Base-by-base conservation (phyloP, 2,888 invertebrate species). In the Diarsia dahlii region DNA sequence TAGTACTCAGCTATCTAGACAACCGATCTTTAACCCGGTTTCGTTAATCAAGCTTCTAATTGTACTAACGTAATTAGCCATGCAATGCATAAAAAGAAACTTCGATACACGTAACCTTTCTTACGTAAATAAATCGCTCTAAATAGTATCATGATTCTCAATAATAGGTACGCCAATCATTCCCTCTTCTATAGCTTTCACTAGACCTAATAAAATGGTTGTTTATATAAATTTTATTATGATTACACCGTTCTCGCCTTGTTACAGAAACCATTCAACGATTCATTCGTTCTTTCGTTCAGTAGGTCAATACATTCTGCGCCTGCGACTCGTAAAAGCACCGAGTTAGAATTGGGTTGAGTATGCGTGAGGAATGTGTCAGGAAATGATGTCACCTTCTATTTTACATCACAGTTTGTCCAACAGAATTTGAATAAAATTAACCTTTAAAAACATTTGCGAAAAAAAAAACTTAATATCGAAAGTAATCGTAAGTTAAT, bases 341-440 rank as follows among this genome's bases (percentile, higher is more conserved):
- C 64, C 54, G 46, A 73, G 75, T 82, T 82, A 78, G 81, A 87
- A 84, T 72, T 78, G 54, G 78, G 82, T 84, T 80, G 79, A 74
- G 52, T 81, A 63, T 72, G 34, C 34, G 69, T 70, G 10, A 68
- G 73, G 67, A 71, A 50, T 72, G 63, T 63, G 63, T 63, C 18
- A 58, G 64, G 52, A 69, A 67, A 72, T 84, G 84, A 84, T 74
- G 84, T 83, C 84, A 83, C 60, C 54, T 34, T 74, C 15, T 80
- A 68, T 71, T 83, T 71, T n/a, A 18, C 10, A 60, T 69, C 68
- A 52, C 54, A 45, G 20, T 54, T 50, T 71, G 56, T 71, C 68
- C 74, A 65, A 28, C 50, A 20, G 12, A 68, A 54, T 76, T 73
- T 65, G 0, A 63, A 58, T 52, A 64, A 81, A 71, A 58, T 48